These are phyloP conservation scores for Pocillopora meandrina DNA, from an alignment of 92 coral and sea anemone species.

Conservation along the genomic window DNA sequence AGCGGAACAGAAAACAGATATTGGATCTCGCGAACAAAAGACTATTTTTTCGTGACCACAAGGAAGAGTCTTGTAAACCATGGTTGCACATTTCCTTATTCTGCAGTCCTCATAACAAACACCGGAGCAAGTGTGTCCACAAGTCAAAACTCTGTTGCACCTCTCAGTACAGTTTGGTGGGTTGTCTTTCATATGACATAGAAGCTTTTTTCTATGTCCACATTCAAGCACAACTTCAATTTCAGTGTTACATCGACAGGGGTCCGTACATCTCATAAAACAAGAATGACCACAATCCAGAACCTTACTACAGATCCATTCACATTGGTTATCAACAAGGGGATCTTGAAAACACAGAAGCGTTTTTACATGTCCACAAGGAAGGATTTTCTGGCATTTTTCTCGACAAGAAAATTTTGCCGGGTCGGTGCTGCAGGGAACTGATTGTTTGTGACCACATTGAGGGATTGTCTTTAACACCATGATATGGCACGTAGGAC, in stretches of 20 bases:
- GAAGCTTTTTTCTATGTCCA: not conserved
- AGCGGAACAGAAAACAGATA: not conserved
- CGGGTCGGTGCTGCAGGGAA: constrained; percentile 10
- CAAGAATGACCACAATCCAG: constrained; percentile 74
- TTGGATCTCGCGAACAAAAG: not conserved
- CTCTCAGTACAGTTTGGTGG: not conserved
- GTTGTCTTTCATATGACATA: not conserved
- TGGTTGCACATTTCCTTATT: not conserved
- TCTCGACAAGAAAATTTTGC: constrained; percentile 52
- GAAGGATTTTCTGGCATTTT: constrained; percentile 50
- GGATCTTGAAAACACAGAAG: constrained; percentile 36
- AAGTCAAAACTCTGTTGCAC: constrained; percentile 4
- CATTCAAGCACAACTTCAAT: not conserved
- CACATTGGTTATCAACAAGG: not conserved
- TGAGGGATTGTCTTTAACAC: constrained; percentile 1
- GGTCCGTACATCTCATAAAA: constrained; percentile 41
- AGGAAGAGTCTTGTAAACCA: constrained; percentile 14
- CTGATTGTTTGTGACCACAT: constrained; percentile 19
- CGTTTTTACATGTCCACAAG: constrained; percentile 41
- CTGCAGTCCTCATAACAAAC: constrained; percentile 16
- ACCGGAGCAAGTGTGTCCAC: constrained; percentile 31
- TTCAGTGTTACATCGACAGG: not conserved
- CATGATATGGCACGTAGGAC: not conserved
- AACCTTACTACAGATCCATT: not conserved
- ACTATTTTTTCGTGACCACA: constrained; percentile 40